A percentile compares a stretch with the other conserved stretches of the same genome.
Evolutionary conservation across 1,140 invertebrate species (phyloP).

Genomic region (Drosophila setifemur): DNA sequence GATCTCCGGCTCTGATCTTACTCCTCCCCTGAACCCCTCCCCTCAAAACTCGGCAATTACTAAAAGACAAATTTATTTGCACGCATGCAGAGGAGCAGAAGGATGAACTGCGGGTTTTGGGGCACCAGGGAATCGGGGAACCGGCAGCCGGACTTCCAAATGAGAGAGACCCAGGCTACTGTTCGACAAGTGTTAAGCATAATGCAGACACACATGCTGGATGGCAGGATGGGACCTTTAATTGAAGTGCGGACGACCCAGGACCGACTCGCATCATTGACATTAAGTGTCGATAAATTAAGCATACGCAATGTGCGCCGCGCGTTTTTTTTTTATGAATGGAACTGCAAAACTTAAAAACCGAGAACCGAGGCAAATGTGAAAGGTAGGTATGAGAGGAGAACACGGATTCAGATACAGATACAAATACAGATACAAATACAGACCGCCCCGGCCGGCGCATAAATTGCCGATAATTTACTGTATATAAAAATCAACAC

Average conservation of each 20-base stretch:
- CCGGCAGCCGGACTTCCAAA: not conserved
- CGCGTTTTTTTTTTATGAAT: constrained; percentile 63
- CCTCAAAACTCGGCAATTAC: constrained; percentile 68
- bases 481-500: constrained; percentile 77
- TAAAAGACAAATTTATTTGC: constrained; percentile 82
- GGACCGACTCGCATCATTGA: constrained; percentile 64
- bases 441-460: constrained; percentile 26
- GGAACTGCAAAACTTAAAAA: not conserved
- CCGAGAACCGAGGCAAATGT: not conserved
- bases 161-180: constrained; percentile 30
- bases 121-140: not conserved
- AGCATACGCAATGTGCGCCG: constrained; percentile 67
- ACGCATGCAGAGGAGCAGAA: constrained; percentile 69
- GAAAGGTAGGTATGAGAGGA: not conserved
- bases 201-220: constrained; percentile 60
- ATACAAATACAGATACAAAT: not conserved
- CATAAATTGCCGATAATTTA: constrained; percentile 77
- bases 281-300: constrained; percentile 81
- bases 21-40: not conserved
- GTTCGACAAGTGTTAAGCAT: constrained; percentile 79
- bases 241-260: constrained; percentile 74
- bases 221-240: constrained; percentile 38
- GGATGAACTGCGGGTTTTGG: constrained; percentile 35
- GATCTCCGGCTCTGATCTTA: not conserved
- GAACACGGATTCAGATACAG: not conserved